These are phyloP conservation scores for Chondrilla cf. caribensis DNA, from an alignment of 37 sponge, comb jelly and placozoan species.

Conservation along the genomic window DNA sequence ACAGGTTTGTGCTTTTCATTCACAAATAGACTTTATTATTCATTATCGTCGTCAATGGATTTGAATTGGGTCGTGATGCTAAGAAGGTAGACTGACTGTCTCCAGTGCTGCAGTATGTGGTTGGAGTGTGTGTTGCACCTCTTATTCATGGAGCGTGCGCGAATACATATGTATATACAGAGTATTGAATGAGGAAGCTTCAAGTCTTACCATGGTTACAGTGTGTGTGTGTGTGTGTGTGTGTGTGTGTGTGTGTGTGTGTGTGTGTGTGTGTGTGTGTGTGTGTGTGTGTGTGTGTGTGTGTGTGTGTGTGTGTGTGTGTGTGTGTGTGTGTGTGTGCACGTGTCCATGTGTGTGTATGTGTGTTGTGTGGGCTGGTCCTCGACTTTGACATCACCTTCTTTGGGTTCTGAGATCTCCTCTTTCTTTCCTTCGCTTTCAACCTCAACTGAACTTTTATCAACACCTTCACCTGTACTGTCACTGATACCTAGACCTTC, in stretches of 20 bases:
- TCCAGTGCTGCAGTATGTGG: neutral
- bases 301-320: conserved; percentile 25
- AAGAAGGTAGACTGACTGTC: neutral
- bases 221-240: neutral
- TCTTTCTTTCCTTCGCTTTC: neutral
- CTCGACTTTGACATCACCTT: too few relatives aligned
- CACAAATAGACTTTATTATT: too few relatives aligned
- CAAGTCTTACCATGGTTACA: too few relatives aligned
- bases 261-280: conserved; percentile 18
- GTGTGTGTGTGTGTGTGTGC: conserved; percentile 1
- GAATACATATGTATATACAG: too few relatives aligned
- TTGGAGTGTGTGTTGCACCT: neutral
- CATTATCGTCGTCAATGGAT: too few relatives aligned
- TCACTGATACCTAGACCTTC: conserved; percentile 48
- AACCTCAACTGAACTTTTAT: neutral
- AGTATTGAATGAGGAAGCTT: too few relatives aligned
- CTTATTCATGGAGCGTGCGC: neutral
- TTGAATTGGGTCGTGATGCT: too few relatives aligned
- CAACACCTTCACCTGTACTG: neutral
- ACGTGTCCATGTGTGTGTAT: too few relatives aligned
- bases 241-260: conserved; percentile 1
- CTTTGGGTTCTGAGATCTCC: neutral
- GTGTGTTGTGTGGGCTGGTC: too few relatives aligned
- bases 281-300: conserved; percentile 18
- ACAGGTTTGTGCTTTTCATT: too few relatives aligned